Evolutionary conservation across 1,140 invertebrate genomes (phyloP).

Genomic region (Neocloeon triangulifer): DNA sequence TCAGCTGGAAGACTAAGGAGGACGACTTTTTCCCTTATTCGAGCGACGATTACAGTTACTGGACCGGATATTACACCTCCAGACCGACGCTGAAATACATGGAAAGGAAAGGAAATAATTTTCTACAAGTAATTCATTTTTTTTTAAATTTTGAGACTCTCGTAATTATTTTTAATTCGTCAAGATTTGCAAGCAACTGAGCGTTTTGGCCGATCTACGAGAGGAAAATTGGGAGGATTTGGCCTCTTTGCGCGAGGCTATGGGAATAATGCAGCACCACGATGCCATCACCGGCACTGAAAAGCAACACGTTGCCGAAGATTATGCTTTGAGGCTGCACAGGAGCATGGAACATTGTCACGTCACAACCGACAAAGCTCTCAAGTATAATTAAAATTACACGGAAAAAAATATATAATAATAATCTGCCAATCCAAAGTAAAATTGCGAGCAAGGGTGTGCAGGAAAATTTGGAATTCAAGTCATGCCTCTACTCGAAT

Average conservation of each 20-base stretch:
- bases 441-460: too few species aligned
- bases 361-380: conserved; percentile 19
- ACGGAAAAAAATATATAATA: too few species aligned
- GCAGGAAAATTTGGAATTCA: too few species aligned
- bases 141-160: too few species aligned
- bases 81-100: conserved; percentile 39
- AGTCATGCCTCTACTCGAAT: conserved; percentile 40
- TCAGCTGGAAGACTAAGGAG: conserved; percentile 25
- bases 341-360: conserved; percentile 31
- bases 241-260: conserved; percentile 19
- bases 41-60: conserved; percentile 39
- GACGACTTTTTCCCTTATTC: conserved; percentile 63
- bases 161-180: too few species aligned
- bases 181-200: conserved; percentile 27
- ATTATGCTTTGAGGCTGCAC: conserved; percentile 54
- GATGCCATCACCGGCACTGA: conserved; percentile 66
- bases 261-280: conserved; percentile 49
- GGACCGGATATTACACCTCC: conserved; percentile 69
- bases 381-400: too few species aligned
- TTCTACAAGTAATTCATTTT: conserved; percentile 32
- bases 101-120: conserved; percentile 34
- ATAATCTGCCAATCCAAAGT: too few species aligned
- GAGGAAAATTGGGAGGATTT: conserved; percentile 17
- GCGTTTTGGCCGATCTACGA: conserved; percentile 13
- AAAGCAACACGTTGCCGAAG: conserved; percentile 67